Evolutionary conservation across 2,113 vertebrate species (phyloP).

Genomic region (Nanorana parkeri): DNA sequence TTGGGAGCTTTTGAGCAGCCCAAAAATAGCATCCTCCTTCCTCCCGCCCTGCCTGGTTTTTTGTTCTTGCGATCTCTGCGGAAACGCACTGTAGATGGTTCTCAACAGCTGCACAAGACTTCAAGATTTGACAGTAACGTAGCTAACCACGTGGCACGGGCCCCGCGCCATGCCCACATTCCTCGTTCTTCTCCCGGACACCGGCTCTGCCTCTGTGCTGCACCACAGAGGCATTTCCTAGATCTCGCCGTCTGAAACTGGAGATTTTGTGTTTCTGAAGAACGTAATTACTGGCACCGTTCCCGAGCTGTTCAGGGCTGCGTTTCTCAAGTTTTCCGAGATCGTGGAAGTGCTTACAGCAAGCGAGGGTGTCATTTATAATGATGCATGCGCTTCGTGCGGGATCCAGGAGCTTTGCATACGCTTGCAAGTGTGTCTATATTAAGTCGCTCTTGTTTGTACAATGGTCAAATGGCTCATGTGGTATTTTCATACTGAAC

Average conservation of each 20-base stretch:
- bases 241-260: constrained; percentile 1
- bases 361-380: background rate
- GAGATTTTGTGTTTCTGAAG: background rate
- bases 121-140: constrained; percentile 32
- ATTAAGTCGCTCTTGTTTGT: no score
- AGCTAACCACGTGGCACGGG: background rate
- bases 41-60: constrained; percentile 15
- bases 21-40: constrained; percentile 39
- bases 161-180: background rate
- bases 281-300: background rate
- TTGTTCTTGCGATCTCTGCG: constrained; percentile 17
- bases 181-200: background rate
- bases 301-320: no score
- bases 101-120: constrained; percentile 38
- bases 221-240: background rate
- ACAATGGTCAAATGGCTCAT: no score
- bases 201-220: no score
- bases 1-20: constrained; percentile 11
- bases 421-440: no score
- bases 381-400: no score
- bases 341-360: background rate
- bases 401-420: no score
- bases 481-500: no score
- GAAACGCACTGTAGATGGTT: constrained; percentile 21
- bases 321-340: background rate